phyloP scores from a whole-genome alignment of 2,113 vertebrate genomes.

The Percina caprodes region DNA sequence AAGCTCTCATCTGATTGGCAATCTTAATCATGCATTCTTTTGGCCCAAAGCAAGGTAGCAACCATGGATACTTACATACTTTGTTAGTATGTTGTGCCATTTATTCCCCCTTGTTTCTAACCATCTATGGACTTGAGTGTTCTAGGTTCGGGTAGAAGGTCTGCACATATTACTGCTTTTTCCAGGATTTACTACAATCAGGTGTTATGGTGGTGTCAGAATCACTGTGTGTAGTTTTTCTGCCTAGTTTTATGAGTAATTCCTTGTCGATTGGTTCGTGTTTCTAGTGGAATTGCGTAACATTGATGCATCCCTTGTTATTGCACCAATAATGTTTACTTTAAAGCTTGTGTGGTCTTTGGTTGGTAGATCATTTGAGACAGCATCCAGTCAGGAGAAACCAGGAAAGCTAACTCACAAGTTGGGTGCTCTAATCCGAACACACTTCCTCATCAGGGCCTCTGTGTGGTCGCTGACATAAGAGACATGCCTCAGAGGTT shows the following conservation, averaged over 20 bases:
- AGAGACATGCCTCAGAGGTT: conserved; percentile 16
- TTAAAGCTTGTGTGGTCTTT: conserved; percentile 2
- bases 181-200: conserved; percentile 20
- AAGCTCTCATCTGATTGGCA: conserved; percentile 20
- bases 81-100: conserved; percentile 19
- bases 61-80: not conserved
- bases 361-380: not conserved
- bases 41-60: conserved; percentile 6
- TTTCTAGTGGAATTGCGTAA: not conserved
- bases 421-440: conserved; percentile 50
- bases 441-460: conserved; percentile 24
- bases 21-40: conserved; percentile 16
- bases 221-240: conserved; percentile 22
- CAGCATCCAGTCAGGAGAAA: conserved; percentile 4
- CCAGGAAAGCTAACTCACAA: conserved; percentile 32
- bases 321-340: conserved; percentile 29
- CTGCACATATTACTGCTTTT: conserved; percentile 13
- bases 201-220: conserved; percentile 13
- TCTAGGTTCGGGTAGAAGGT: conserved; percentile 12
- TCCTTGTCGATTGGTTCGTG: not conserved
- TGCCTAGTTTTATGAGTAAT: not conserved
- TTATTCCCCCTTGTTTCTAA: not conserved
- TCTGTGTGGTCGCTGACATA: not conserved
- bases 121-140: not conserved
- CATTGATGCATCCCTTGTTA: not conserved